phyloP scores from a whole-genome alignment of 2,113 vertebrate species.

The Phylloscopus trochilus region DNA sequence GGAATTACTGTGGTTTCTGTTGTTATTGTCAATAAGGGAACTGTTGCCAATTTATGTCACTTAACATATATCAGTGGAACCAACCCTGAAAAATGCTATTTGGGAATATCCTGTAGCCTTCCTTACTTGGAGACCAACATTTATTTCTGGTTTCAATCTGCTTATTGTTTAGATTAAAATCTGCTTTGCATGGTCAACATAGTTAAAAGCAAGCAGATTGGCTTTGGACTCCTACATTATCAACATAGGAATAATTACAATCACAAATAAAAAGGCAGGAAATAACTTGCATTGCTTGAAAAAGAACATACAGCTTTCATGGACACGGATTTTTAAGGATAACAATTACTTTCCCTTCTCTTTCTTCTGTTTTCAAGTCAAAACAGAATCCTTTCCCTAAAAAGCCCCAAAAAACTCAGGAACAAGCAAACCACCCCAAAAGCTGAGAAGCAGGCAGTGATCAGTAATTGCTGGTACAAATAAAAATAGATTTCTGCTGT shows the following conservation, averaged over 20 bases:
- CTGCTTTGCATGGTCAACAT: not conserved
- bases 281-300: conserved; percentile 6
- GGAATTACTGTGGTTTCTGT: not conserved
- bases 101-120: not conserved
- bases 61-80: not conserved
- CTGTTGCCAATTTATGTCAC: not conserved
- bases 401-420: not conserved
- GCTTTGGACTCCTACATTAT: not conserved
- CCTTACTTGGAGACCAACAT: not conserved
- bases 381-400: not conserved
- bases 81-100: not conserved
- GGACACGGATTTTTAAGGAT: not conserved
- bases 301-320: not conserved
- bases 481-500: not conserved
- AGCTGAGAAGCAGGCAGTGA: not conserved
- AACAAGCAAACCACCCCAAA: not conserved
- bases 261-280: conserved; percentile 45
- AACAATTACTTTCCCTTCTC: not conserved
- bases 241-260: not conserved
- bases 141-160: conserved; percentile 31
- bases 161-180: conserved; percentile 38
- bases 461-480: not conserved
- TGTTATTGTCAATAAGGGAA: not conserved
- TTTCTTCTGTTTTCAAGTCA: not conserved
- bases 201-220: conserved; percentile 10